Evolutionary conservation across 2,888 invertebrate genomes (phyloP), one percentile per base, ranked within the genome.

Genomic region (Cremastinae sp.): DNA sequence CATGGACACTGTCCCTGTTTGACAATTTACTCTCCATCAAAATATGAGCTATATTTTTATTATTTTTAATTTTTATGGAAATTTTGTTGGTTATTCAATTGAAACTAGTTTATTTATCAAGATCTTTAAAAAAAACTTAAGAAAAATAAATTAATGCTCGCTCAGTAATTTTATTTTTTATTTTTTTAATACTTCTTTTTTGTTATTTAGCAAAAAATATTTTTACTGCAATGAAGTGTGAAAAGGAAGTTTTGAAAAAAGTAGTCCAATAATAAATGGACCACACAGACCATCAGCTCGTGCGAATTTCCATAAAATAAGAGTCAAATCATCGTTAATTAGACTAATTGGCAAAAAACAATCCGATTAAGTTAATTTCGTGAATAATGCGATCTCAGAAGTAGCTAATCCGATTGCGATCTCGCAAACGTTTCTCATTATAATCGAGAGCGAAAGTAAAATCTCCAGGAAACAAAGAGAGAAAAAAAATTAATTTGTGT

Each of bases 381-480:
- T 18, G 9, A 36, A 62, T 38, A 49, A 28, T 36, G 49, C 8
- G 18, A 49, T 49, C 49, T 49, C n/a, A 18, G 49, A 12, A 16
- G 34, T 61, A 34, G 36, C 56, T 66, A 22, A 66, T 56, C 56
- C 0, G 7, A 1, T n/a, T 10, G 8, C 22, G 14, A 66, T 68
- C 68, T 68, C 58, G 58, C 18, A 51, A 38, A 34, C 16, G 56
- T 65, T n/a, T 49, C 18, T 41, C 56, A 10, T 54, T 58, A 18
- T 20, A 43, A 10, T 20, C 20, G 68, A 5, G 10, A 28, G 36
- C 34, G 38, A 12, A 20, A 12, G 9, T 38, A 18, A n/a, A n/a
- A 51, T 53, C 49, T 49, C 10, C 28, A 28, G 28, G 28, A 49
- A 59, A 8, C 18, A 16, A 12, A 12, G 12, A 16, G n/a, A n/a